A percentile compares a stretch with the other conserved stretches of the same genome.
Conservation (phyloP, 2,113 vertebrate species). For the Machaerirhynchus nigripectus region DNA sequence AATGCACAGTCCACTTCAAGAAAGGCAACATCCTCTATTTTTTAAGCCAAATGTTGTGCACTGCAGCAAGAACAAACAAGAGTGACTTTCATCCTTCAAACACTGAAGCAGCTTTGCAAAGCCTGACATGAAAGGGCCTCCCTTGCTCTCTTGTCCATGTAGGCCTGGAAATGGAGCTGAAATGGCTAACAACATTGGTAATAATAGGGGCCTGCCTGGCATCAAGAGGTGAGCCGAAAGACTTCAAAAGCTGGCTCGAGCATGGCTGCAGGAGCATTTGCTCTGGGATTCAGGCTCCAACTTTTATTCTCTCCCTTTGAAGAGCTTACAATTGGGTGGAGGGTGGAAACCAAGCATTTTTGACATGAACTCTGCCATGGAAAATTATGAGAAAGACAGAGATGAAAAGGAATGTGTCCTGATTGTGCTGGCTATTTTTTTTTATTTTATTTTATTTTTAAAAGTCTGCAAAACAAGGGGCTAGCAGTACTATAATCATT, state of each 20-base stretch:
- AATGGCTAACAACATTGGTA: slow-evolving; percentile 81
- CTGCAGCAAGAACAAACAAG: slow-evolving; percentile 49
- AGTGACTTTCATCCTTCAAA: slow-evolving; percentile 70
- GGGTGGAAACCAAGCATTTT: slow-evolving; percentile 83
- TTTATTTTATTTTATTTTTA: slow-evolving; percentile 67
- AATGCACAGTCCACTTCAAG: slow-evolving; percentile 30
- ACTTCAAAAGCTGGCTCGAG: slow-evolving; percentile 88
- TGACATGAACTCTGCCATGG: slow-evolving; percentile 78
- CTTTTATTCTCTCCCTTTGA: slow-evolving; percentile 96
- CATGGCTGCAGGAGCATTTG: slow-evolving; percentile 65
- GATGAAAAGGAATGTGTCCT: slow-evolving; percentile 88
- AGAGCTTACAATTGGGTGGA: slow-evolving; percentile 86
- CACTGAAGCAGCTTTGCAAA: slow-evolving; percentile 60
- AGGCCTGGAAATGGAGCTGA: slow-evolving; percentile 83
- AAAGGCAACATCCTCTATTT: slow-evolving; percentile 53
- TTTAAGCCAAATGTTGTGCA: slow-evolving; percentile 58
- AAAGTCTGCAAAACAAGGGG: slow-evolving; percentile 78
- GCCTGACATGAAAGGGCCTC: slow-evolving; percentile 85
- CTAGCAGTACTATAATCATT: slow-evolving; percentile 81
- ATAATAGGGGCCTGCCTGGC: slow-evolving; percentile 87
- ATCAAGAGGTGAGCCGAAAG: slow-evolving; percentile 83
- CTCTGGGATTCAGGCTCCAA: slow-evolving; percentile 70
- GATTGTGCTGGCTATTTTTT: slow-evolving; percentile 71
- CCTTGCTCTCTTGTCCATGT: slow-evolving; percentile 75
- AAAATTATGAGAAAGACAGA: slow-evolving; percentile 80